Evolutionary conservation across 2,113 vertebrate genomes (phyloP), one percentile per base, ranked within the genome.

Genomic region (Macrotis lagotis): DNA sequence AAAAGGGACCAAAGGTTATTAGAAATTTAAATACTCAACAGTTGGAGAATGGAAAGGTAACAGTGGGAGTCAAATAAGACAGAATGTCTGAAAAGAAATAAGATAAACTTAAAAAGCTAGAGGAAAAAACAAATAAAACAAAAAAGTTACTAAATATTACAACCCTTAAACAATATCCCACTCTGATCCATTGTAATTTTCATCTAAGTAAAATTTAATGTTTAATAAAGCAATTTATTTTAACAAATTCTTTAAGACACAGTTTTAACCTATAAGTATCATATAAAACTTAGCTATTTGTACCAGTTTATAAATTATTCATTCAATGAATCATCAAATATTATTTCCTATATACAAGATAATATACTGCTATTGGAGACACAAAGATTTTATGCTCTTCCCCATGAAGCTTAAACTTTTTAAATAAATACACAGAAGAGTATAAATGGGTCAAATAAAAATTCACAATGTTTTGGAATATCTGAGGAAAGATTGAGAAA

Each of bases 31-130:
- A 59, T 22, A 83, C 49, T 48, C 51, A 90, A 55, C 28, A 91
- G 25, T 53, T 89, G 3, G 1, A 90, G 83, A 44, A 51, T 88
- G 89, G 8, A 95, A 96, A 95, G 51, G 48, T 92, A 92, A 91
- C 26, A 59, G 50, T 26, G 50, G 50, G 59, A 25, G 53, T 55
- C 10, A 66, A 28, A 9, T 28, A 59, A 59, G 28, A 59, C 25
- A 55, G 9, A 11, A 8, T 44, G 66, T 26, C 25, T 95, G 10
- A 95, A 89, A 7, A 93, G 93, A 49, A 90, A 48, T 92, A 51
- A 91, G 44, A 91, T 94, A 91, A 96, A 55, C 48, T 44, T 90
- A 91, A 93, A 94, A 92, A 51, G 51, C 51, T 19, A 37, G 91
- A 94, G 74, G 31, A 8, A 89, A 12, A 49, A 90, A 10, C 66